These are phyloP conservation scores for Habroteleia sp. DNA, from an alignment of 2,888 invertebrate species.

Conservation along the genomic window DNA sequence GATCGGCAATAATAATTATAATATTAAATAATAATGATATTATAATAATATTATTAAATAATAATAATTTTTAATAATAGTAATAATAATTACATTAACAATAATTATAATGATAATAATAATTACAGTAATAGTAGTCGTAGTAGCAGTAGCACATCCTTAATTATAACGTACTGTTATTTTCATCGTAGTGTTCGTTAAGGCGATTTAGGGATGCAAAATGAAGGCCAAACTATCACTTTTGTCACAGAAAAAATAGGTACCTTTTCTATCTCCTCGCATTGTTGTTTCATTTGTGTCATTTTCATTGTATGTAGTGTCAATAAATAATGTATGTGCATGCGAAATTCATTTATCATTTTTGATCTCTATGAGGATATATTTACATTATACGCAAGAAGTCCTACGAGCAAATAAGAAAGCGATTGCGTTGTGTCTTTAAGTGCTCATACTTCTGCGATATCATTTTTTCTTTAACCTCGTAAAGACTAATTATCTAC, in stretches of 20 bases:
- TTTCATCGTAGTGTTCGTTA: slow-evolving; percentile 67
- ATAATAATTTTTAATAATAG: no score
- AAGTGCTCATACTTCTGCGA: slow-evolving; percentile 44
- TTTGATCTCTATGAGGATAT: slow-evolving; percentile 64
- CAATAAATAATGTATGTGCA: slow-evolving; percentile 53
- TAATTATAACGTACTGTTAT: slow-evolving; percentile 62
- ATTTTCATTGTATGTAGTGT: slow-evolving; percentile 51
- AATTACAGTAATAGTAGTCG: slow-evolving; percentile 64
- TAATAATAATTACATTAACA: no score
- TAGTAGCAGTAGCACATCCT: slow-evolving; percentile 69
- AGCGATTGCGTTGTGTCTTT: slow-evolving; percentile 61
- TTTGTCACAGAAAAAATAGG: slow-evolving; percentile 66
- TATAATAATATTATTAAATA: no score
- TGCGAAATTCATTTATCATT: slow-evolving; percentile 49
- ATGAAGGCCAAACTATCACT: slow-evolving; percentile 75
- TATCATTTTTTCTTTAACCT: slow-evolving; percentile 20
- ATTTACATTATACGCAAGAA: slow-evolving; percentile 70
- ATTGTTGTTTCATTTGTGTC: slow-evolving; percentile 45
- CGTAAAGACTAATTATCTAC: slow-evolving; percentile 44
- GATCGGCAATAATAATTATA: no score
- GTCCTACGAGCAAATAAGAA: slow-evolving; percentile 66
- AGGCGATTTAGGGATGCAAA: slow-evolving; percentile 73
- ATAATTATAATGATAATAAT: slow-evolving; percentile 63
- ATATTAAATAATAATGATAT: slow-evolving; percentile 63
- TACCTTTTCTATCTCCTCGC: slow-evolving; percentile 61